Evolutionary conservation across 2,113 vertebrate genomes (phyloP).

Genomic region (Prietella phreatophila): DNA sequence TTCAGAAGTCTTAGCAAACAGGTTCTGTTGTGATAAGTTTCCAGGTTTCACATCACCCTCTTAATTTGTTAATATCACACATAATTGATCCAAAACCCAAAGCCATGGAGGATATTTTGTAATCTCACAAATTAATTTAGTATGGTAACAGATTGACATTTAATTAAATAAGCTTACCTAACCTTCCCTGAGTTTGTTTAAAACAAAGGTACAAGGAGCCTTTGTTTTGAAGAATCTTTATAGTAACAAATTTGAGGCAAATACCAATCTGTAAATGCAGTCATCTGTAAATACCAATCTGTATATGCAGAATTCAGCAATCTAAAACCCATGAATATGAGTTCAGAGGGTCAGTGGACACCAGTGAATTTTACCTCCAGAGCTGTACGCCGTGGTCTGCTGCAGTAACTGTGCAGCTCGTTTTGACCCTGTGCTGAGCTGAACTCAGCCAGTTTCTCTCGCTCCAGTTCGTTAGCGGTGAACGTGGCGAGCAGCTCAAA

Average conservation of each 20-base stretch:
- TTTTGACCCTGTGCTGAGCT: constrained; percentile 84
- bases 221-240: not conserved
- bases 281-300: too few relatives aligned
- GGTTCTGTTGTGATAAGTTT: not conserved
- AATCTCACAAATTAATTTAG: not conserved
- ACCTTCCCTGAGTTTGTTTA: not conserved
- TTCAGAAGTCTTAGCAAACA: not conserved
- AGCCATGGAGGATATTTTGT: not conserved
- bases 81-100: not conserved
- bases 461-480: constrained; percentile 76
- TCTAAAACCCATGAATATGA: not conserved
- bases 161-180: not conserved
- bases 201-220: not conserved
- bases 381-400: constrained; percentile 79
- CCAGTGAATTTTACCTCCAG: constrained; percentile 76
- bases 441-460: constrained; percentile 86
- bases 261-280: too few relatives aligned
- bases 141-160: not conserved
- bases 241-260: not conserved
- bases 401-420: constrained; percentile 85
- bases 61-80: too few relatives aligned
- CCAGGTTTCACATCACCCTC: not conserved
- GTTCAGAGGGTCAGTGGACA: not conserved
- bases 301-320: not conserved
- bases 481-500: constrained; percentile 83